A percentile compares a stretch with the other conserved stretches of the same genome.
Evolutionary conservation across 2,113 vertebrate species (phyloP).

Genomic region (Pyxicephalus adspersus): DNA sequence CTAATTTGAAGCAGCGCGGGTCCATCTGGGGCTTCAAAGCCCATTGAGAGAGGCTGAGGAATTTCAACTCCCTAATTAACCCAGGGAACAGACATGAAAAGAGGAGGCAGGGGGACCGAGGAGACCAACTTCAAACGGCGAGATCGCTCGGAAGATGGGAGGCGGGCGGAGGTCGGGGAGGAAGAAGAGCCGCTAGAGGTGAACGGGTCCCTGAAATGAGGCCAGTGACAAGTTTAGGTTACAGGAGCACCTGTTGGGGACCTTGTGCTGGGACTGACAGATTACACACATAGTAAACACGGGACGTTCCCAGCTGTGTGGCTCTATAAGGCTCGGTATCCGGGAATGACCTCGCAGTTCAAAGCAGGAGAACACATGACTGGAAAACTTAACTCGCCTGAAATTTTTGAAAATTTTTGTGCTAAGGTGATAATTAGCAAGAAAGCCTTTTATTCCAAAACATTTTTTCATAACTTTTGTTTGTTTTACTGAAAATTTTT

Average conservation of each 20-base stretch:
- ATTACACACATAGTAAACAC: too few relatives aligned
- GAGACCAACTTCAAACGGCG: constrained; percentile 60
- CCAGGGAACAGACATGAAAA: constrained; percentile 85
- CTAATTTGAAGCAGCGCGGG: constrained; percentile 72
- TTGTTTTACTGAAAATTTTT: too few relatives aligned
- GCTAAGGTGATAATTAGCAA: too few relatives aligned
- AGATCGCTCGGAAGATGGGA: constrained; percentile 15
- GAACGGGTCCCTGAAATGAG: constrained; percentile 19
- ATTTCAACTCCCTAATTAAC: constrained; percentile 90
- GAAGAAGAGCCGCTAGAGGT: background rate
- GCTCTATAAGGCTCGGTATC: too few relatives aligned
- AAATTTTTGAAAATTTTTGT: too few relatives aligned
- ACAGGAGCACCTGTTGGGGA: constrained; percentile 20
- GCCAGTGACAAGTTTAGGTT: constrained; percentile 4
- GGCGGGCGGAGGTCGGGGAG: background rate
- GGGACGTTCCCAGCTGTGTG: too few relatives aligned
- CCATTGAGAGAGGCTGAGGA: constrained; percentile 70
- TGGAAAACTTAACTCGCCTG: too few relatives aligned
- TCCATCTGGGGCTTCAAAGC: constrained; percentile 73
- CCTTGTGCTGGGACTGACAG: too few relatives aligned
- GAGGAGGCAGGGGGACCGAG: constrained; percentile 82
- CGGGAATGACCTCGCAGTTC: too few relatives aligned
- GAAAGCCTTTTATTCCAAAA: too few relatives aligned
- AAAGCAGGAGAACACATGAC: too few relatives aligned
- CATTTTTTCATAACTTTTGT: too few relatives aligned